Conservation (phyloP, 2,888 invertebrate species). For the Chymomyza procnemis region DNA sequence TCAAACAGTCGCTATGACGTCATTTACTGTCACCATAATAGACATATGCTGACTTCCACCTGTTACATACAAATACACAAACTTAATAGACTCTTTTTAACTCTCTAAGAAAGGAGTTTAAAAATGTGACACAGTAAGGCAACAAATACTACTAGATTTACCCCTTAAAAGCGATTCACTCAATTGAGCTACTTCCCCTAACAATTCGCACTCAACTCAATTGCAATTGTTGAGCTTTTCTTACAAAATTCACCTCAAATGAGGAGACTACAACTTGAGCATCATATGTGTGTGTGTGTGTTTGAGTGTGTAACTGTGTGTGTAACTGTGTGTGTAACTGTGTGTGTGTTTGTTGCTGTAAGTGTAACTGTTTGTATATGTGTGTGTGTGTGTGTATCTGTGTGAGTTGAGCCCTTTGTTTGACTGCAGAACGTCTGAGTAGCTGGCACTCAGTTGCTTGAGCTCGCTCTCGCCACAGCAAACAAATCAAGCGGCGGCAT, state of each 20-base stretch:
- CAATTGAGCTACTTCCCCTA: constrained; percentile 9
- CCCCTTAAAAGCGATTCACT: constrained; percentile 24
- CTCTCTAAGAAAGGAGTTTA: background rate
- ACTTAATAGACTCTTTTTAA: no score
- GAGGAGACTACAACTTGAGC: background rate
- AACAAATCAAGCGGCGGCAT: background rate
- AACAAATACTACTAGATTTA: background rate
- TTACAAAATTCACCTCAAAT: constrained; percentile 11
- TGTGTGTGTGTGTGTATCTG: constrained; percentile 28
- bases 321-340: no score
- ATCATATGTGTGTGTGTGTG: constrained; percentile 19
- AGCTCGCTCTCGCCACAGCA: constrained; percentile 2
- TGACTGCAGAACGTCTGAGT: background rate
- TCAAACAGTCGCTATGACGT: no score
- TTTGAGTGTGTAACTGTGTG: constrained; percentile 16
- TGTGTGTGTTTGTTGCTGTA: background rate
- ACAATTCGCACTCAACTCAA: background rate
- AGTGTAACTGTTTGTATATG: constrained; percentile 14
- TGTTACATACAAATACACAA: no score
- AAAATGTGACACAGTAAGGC: constrained; percentile 4
- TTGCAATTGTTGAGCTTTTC: background rate
- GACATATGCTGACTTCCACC: no score
- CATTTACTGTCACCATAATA: no score
- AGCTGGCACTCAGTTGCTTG: constrained; percentile 5
- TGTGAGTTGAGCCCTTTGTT: constrained; percentile 10